These are phyloP conservation scores for Spongilla lacustris DNA, from an alignment of 37 sponge, comb jelly and placozoan genomes.

Conservation along the genomic window DNA sequence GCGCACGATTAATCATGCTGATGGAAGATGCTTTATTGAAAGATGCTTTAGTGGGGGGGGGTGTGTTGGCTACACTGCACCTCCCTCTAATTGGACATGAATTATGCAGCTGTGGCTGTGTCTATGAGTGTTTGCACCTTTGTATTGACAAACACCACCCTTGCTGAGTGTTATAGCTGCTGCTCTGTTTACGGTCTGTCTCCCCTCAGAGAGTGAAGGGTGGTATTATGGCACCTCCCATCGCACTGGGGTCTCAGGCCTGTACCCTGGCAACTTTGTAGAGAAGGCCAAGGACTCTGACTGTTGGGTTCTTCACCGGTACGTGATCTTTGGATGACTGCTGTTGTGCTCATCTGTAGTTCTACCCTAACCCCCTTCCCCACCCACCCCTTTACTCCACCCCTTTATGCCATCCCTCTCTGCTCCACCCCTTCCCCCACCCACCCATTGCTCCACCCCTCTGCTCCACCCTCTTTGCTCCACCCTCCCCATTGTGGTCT, in stretches of 20 bases:
- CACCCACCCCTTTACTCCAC: not conserved
- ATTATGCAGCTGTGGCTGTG: not conserved
- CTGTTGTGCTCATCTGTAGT: not conserved
- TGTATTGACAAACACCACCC: not conserved
- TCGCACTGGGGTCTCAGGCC: conserved; percentile 72
- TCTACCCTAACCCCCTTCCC: not conserved
- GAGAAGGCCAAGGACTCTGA: conserved; percentile 88
- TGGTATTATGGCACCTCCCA: conserved; percentile 87
- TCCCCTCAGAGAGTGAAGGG: conserved; percentile 68
- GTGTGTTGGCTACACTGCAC: too few relatives aligned
- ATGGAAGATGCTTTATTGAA: not conserved
- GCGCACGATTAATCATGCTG: not conserved
- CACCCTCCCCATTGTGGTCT: not conserved
- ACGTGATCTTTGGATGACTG: not conserved
- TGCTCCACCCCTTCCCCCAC: not conserved
- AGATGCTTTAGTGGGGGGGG: too few relatives aligned
- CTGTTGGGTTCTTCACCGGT: conserved; percentile 91
- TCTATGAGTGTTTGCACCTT: not conserved
- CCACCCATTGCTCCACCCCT: not conserved
- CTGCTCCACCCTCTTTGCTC: not conserved
- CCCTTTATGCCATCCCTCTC: not conserved
- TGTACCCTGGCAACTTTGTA: conserved; percentile 91
- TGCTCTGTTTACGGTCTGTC: not conserved
- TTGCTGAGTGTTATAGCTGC: too few relatives aligned
- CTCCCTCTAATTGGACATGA: too few relatives aligned